A percentile compares a stretch with the other conserved stretches of the same genome.
phyloP scores from a whole-genome alignment of 2,888 invertebrate species.

The Drosophila histrio region DNA sequence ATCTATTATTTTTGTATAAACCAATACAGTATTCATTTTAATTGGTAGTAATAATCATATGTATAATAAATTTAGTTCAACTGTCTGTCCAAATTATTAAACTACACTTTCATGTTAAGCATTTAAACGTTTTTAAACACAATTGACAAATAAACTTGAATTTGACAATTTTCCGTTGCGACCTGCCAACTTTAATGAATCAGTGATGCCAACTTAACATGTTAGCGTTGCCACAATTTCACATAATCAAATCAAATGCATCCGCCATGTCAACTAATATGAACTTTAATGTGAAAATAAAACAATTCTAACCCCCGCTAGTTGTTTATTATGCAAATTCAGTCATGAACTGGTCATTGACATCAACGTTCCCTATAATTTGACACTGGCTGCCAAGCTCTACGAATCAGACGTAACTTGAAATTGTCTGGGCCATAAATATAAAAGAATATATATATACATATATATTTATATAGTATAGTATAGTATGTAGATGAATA shows the following conservation, averaged over 20 bases:
- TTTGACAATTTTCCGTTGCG: too few species aligned
- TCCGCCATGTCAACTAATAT: not conserved
- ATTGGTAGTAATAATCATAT: too few species aligned
- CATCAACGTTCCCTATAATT: conserved; percentile 27
- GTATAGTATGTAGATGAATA: conserved; percentile 8
- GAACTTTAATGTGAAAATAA: not conserved
- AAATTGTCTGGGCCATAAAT: conserved; percentile 18
- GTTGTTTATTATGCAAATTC: conserved; percentile 35
- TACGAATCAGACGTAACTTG: conserved; percentile 30
- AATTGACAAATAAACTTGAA: too few species aligned
- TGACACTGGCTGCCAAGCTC: conserved; percentile 28
- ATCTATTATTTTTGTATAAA: too few species aligned
- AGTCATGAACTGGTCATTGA: conserved; percentile 40
- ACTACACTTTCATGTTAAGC: too few species aligned
- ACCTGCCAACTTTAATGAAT: too few species aligned
- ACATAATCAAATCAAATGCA: not conserved
- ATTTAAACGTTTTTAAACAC: too few species aligned
- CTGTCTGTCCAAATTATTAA: too few species aligned
- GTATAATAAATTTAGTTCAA: too few species aligned
- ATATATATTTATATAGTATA: conserved; percentile 14
- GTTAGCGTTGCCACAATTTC: not conserved
- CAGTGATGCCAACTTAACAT: not conserved
- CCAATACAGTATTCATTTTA: too few species aligned
- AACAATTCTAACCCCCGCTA: not conserved
- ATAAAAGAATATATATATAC: not conserved